Percentiles rank a stretch among this genome's conserved stretches.
Conservation (phyloP, 1,140 invertebrate genomes). For the Drosophila ananassae region DNA sequence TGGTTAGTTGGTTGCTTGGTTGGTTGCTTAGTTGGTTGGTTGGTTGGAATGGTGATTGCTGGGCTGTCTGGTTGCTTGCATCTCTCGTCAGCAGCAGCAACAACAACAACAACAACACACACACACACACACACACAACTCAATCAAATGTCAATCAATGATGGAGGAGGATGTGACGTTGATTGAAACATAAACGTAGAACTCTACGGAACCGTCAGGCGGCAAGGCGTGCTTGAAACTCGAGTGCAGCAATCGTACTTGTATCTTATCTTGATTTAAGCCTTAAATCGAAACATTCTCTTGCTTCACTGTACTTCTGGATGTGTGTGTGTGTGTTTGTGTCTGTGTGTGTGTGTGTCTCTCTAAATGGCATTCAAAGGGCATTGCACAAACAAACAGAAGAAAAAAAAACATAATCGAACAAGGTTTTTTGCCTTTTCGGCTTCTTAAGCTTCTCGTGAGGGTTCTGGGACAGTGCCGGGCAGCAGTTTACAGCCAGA, state of each 20-base stretch:
- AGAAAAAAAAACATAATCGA: slow-evolving; percentile 31
- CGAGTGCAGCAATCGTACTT: slow-evolving; percentile 29
- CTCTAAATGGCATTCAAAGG: slow-evolving; percentile 41
- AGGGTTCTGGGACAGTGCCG: slow-evolving; percentile 7
- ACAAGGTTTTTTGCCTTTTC: slow-evolving; percentile 6
- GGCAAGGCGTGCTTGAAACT: slow-evolving; percentile 41
- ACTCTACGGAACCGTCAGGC: slow-evolving; percentile 34
- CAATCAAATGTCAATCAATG: slow-evolving; percentile 1
- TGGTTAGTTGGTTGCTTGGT: slow-evolving; percentile 30
- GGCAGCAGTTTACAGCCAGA: background rate
- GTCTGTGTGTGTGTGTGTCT: background rate
- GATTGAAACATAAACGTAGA: slow-evolving; percentile 25
- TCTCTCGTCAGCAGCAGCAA: no score
- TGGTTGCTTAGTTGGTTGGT: slow-evolving; percentile 26
- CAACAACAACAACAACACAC: no score
- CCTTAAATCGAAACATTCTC: slow-evolving; percentile 41
- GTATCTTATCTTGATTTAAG: slow-evolving; percentile 30
- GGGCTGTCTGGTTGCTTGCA: slow-evolving; percentile 4
- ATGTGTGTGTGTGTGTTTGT: slow-evolving; percentile 10
- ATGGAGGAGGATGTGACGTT: slow-evolving; percentile 23
- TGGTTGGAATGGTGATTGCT: slow-evolving; percentile 27
- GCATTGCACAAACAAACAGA: slow-evolving; percentile 28
- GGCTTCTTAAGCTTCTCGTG: slow-evolving; percentile 15
- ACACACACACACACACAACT: slow-evolving; percentile 8
- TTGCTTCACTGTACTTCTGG: slow-evolving; percentile 32